Evolutionary conservation across 2,888 invertebrate genomes (phyloP), one percentile per base, ranked within the genome.

Genomic region (Mesochorus sp.): DNA sequence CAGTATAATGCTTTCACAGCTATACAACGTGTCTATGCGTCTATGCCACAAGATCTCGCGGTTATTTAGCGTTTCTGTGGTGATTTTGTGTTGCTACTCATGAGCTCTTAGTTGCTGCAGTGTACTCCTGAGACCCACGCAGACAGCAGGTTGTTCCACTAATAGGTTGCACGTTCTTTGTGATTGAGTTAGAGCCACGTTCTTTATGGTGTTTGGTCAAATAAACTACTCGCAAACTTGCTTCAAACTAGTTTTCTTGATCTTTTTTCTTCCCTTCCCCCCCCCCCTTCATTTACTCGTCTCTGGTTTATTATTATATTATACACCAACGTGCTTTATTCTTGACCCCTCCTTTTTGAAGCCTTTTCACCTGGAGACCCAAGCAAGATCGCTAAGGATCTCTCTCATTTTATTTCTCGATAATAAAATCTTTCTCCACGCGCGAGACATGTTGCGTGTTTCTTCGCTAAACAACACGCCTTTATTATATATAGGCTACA

Each of bases 91-190:
- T n/a, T n/a, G n/a, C n/a, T n/a, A n/a, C 67, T 53, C 51, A 39
- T 59, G 37, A 28, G 37, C 24, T 39, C 44, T 57, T 39, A 14
- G 21, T 49, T 47, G 39, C 42, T 51, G 68, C 19, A 59, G 64
- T 24, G 68, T 64, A 70, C 73, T 44, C 42, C 78, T 70, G 55
- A 74, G 74, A 59, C 68, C 70, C 78, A 74, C 68, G 78, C 70
- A 74, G 78, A 78, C 73, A 78, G 82, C 81, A 83, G 82, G 83
- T 84, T 82, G 82, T 82, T 84, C 80, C 81, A 68, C 81, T 85
- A 85, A 85, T 84, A 82, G 82, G 80, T 79, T 79, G 80, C 79
- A 76, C 76, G 81, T 78, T 81, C 78, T 64, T 62, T 67, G 80
- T 83, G 83, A 83, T 85, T 84, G 83, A 84, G 84, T 82, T 82